Evolutionary conservation across 2,113 vertebrate species (phyloP).

Genomic region (Boleophthalmus pectinirostris): DNA sequence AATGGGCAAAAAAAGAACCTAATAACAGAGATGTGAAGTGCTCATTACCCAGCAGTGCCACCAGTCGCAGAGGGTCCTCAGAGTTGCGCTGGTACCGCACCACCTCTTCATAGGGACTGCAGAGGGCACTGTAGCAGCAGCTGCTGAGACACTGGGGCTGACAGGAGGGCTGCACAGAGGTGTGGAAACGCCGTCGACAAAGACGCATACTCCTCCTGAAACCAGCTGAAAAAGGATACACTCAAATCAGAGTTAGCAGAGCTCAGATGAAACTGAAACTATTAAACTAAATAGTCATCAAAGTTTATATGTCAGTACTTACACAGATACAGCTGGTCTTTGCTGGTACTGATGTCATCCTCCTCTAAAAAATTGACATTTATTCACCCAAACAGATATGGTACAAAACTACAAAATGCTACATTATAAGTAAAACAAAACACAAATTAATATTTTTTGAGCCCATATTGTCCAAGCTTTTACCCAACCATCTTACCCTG

Average conservation of each 20-base stretch:
- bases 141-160: slow-evolving; percentile 64
- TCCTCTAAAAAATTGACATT: slow-evolving; percentile 76
- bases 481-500: slow-evolving; percentile 75
- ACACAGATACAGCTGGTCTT: slow-evolving; percentile 86
- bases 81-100: slow-evolving; percentile 85
- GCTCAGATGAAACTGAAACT: background rate
- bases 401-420: background rate
- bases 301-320: slow-evolving; percentile 28
- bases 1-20: too few relatives aligned
- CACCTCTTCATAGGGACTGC: slow-evolving; percentile 89
- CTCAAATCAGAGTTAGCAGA: background rate
- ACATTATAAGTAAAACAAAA: background rate
- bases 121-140: slow-evolving; percentile 69
- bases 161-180: slow-evolving; percentile 62
- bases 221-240: slow-evolving; percentile 76
- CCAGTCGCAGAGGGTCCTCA: slow-evolving; percentile 79
- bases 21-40: background rate
- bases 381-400: background rate
- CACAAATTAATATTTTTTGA: too few relatives aligned
- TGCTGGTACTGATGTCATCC: slow-evolving; percentile 83
- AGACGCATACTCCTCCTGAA: slow-evolving; percentile 92
- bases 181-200: slow-evolving; percentile 78
- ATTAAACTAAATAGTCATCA: background rate
- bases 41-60: slow-evolving; percentile 85
- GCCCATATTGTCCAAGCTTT: background rate